phyloP scores from a whole-genome alignment of 2,113 vertebrate species.

The Lagopus muta region DNA sequence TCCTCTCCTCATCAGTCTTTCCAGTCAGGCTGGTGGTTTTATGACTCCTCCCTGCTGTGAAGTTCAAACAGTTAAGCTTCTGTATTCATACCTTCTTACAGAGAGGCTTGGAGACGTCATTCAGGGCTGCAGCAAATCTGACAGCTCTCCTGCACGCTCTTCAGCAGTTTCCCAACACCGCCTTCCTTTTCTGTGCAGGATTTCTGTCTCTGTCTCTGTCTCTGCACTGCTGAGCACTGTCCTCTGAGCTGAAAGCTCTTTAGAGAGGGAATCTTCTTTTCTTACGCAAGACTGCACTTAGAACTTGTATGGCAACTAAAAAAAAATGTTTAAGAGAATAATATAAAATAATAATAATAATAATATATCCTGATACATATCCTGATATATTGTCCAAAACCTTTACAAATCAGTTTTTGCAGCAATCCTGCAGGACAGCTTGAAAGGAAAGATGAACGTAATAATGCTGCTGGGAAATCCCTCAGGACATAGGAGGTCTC shows the following conservation, averaged over 20 bases:
- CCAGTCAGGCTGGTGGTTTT: neutral
- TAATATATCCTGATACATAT: constrained; percentile 14
- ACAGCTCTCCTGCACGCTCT: neutral
- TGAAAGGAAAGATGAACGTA: neutral
- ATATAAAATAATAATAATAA: neutral
- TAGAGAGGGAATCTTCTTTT: neutral
- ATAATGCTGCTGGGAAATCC: neutral
- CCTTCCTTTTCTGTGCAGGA: neutral
- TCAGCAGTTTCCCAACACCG: neutral
- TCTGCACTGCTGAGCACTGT: neutral
- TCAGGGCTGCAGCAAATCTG: neutral
- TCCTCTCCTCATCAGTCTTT: neutral
- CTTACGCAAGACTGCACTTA: neutral
- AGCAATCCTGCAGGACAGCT: neutral
- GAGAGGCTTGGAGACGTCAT: too few species aligned
- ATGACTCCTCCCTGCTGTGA: neutral
- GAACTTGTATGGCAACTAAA: neutral
- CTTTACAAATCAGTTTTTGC: neutral
- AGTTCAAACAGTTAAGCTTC: too few species aligned
- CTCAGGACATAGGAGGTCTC: neutral
- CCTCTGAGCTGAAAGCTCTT: constrained; percentile 13
- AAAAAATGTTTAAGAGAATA: neutral
- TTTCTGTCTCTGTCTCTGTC: neutral
- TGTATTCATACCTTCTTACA: too few species aligned
- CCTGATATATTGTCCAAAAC: neutral